Conservation (phyloP, 1,140 invertebrate species). For the Trissolcus basalis region DNA sequence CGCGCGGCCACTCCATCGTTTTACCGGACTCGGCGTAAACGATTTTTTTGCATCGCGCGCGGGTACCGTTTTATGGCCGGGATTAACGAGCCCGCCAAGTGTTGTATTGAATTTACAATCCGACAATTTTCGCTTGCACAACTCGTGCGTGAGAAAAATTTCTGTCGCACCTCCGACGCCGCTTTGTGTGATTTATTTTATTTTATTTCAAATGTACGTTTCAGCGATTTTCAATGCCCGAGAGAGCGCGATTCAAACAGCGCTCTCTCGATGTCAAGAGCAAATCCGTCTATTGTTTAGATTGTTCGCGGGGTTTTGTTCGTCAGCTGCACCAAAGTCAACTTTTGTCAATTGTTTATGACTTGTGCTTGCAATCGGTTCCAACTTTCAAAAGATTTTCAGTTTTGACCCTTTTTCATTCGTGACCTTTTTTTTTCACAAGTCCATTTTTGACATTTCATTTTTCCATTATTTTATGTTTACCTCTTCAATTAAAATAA, state of each 20-base stretch:
- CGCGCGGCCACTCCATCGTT: no score
- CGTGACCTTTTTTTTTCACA: no score
- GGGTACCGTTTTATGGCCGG: conserved; percentile 28
- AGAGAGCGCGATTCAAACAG: background rate
- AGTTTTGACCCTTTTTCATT: no score
- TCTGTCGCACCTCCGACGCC: conserved; percentile 29
- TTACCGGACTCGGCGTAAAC: conserved; percentile 1
- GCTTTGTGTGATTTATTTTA: conserved; percentile 28
- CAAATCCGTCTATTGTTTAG: conserved; percentile 18
- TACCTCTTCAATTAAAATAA: no score
- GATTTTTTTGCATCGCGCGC: background rate
- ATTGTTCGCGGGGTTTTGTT: conserved; percentile 5
- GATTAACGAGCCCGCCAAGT: conserved; percentile 51
- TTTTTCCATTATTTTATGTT: no score
- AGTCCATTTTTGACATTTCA: no score
- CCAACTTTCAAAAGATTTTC: no score
- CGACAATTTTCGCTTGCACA: conserved; percentile 20
- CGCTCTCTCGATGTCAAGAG: conserved; percentile 9
- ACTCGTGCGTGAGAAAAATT: conserved; percentile 40
- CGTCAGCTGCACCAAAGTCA: background rate
- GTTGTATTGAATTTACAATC: conserved; percentile 47
- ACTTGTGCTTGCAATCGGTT: no score
- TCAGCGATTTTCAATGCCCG: conserved; percentile 29
- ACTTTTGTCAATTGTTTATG: no score
- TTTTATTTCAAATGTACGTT: conserved; percentile 14